These are phyloP conservation scores for Barnardius zonarius DNA, from an alignment of 2,113 vertebrate species.

Conservation along the genomic window DNA sequence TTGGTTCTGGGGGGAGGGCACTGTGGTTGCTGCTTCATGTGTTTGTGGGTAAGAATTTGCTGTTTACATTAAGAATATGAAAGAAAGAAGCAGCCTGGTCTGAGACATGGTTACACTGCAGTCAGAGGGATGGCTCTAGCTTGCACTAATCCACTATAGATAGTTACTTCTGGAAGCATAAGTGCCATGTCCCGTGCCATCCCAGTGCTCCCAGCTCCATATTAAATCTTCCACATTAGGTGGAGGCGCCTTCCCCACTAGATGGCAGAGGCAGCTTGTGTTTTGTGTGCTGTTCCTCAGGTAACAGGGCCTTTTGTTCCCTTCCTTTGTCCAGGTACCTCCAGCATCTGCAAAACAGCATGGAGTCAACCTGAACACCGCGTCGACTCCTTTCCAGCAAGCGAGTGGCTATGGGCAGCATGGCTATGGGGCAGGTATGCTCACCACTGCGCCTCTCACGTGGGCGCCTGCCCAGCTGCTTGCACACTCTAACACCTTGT, in stretches of 20 bases:
- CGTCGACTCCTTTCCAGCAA: constrained; percentile 88
- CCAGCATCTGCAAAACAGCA: constrained; percentile 92
- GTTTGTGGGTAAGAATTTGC: background rate
- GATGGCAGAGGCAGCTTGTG: background rate
- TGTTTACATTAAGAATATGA: background rate
- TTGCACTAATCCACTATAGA: background rate
- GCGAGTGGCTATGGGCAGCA: constrained; percentile 89
- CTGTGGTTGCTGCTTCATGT: background rate
- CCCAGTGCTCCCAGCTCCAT: background rate
- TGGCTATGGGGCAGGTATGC: constrained; percentile 83
- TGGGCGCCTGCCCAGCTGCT: background rate
- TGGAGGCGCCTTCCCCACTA: background rate
- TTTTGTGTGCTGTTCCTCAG: accelerated
- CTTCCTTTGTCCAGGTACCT: constrained; percentile 77
- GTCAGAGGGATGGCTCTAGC: background rate
- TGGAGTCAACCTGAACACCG: constrained; percentile 80
- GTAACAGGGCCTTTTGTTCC: background rate
- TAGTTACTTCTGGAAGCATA: background rate
- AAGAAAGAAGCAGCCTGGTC: background rate
- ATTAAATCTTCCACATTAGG: background rate
- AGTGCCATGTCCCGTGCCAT: accelerated
- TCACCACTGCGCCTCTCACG: accelerated
- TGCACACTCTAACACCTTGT: background rate
- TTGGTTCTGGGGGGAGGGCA: background rate
- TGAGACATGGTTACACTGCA: background rate